Conservation (phyloP, 2,113 vertebrate genomes). For the Anhinga rufa region DNA sequence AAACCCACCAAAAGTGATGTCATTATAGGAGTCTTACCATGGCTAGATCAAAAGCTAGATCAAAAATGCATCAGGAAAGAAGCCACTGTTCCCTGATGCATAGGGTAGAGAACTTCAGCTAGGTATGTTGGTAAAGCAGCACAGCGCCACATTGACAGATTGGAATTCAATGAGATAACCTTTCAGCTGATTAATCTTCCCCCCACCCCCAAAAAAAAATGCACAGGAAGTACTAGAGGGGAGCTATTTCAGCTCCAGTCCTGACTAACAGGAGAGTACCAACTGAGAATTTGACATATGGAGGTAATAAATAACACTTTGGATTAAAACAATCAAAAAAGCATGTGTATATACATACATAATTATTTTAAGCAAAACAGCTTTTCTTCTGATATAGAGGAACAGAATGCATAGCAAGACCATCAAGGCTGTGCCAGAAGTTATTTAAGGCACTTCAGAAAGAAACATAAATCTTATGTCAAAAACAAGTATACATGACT, state of each 20-base stretch:
- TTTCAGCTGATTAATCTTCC: background rate
- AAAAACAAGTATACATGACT: constrained; percentile 26
- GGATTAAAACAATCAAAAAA: constrained; percentile 10
- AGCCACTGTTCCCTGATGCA: background rate
- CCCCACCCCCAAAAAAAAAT: too few relatives aligned
- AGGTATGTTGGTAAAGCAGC: background rate
- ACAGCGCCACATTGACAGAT: background rate
- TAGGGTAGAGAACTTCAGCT: background rate
- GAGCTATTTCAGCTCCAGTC: background rate
- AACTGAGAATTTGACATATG: constrained; percentile 5
- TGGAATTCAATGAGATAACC: background rate
- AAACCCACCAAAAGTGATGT: background rate
- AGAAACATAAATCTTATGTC: constrained; percentile 45
- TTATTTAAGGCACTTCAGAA: constrained; percentile 31
- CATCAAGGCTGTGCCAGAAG: background rate
- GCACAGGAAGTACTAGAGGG: background rate
- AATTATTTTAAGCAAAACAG: constrained; percentile 50
- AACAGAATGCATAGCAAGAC: constrained; percentile 36
- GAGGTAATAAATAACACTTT: constrained; percentile 9
- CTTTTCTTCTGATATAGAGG: constrained; percentile 2
- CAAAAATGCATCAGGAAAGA: background rate
- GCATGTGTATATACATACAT: background rate
- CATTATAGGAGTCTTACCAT: background rate
- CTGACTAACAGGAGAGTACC: background rate
- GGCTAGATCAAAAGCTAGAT: background rate